These are phyloP conservation scores for Choristoneura fumiferana DNA, from an alignment of 1,140 invertebrate species.

Conservation along the genomic window DNA sequence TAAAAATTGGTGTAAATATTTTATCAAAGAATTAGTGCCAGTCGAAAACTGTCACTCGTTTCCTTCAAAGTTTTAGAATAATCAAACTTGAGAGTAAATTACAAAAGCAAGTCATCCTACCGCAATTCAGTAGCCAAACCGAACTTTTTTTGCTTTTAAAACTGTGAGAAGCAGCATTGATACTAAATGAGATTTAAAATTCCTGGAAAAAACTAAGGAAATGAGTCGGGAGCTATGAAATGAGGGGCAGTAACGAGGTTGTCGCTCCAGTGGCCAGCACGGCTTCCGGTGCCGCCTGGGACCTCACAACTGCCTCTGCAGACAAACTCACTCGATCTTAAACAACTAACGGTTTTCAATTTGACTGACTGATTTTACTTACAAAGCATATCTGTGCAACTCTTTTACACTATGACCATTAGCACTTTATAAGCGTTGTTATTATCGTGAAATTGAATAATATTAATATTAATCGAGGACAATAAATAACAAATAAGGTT, in stretches of 20 bases:
- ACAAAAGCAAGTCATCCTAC: conserved; percentile 15
- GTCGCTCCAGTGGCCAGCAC: conserved; percentile 53
- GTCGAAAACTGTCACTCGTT: not conserved
- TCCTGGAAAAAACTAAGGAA: conserved; percentile 57
- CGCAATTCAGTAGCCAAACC: conserved; percentile 12
- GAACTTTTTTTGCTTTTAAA: conserved; percentile 20
- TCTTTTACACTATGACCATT: no score
- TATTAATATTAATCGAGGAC: not conserved
- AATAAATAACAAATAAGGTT: no score
- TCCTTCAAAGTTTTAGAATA: not conserved
- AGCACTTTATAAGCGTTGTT: no score
- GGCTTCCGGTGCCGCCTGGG: conserved; percentile 51
- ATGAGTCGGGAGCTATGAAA: conserved; percentile 56
- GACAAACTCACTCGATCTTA: no score
- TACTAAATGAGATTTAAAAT: conserved; percentile 34
- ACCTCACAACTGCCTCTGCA: conserved; percentile 20
- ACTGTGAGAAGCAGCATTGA: conserved; percentile 20
- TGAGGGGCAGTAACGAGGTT: conserved; percentile 53
- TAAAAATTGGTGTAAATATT: no score
- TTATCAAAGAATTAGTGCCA: no score
- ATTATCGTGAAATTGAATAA: not conserved
- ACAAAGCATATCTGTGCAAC: no score
- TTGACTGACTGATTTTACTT: no score
- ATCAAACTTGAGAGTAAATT: conserved; percentile 4
- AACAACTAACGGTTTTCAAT: no score